Percentiles rank a stretch among this genome's conserved stretches.
phyloP scores from a whole-genome alignment of 1,140 invertebrate species.

The Drosophila micromelanica region DNA sequence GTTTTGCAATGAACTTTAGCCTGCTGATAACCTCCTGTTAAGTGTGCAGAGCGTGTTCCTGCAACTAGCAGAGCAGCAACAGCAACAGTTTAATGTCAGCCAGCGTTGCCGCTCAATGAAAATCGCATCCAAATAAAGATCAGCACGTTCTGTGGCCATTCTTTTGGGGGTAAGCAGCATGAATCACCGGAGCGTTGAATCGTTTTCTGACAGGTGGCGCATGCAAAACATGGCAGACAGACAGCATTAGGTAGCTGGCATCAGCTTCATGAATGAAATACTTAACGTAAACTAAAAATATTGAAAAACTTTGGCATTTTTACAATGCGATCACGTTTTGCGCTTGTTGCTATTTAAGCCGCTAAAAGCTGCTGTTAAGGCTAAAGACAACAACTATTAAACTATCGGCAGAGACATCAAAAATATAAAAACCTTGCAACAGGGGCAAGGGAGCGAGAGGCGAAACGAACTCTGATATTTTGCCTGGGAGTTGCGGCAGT shows the following conservation, averaged over 20 bases:
- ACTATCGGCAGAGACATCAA: constrained; percentile 38
- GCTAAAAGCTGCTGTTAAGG: constrained; percentile 32
- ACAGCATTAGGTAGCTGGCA: constrained; percentile 14
- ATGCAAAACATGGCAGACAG: constrained; percentile 35
- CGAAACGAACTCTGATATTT: constrained; percentile 76
- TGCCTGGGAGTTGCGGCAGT: constrained; percentile 37
- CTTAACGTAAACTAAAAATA: constrained; percentile 7
- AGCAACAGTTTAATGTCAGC: constrained; percentile 9
- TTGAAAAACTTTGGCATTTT: constrained; percentile 37
- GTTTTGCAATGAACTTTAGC: not conserved
- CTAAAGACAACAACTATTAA: constrained; percentile 42
- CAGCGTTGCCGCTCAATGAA: not conserved
- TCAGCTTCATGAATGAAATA: constrained; percentile 38
- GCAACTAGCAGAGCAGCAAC: not conserved
- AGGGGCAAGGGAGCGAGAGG: not conserved
- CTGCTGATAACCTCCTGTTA: not conserved
- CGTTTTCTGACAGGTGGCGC: constrained; percentile 21
- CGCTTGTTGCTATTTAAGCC: constrained; percentile 21
- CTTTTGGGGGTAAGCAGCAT: not conserved
- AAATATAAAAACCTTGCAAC: constrained; percentile 4
- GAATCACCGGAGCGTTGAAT: constrained; percentile 17
- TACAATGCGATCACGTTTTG: constrained; percentile 50
- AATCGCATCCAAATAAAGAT: not conserved
- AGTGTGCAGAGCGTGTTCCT: too few relatives aligned
- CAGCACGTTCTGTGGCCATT: not conserved